Base-by-base conservation (phyloP, 2,113 vertebrate genomes). In the Aix galericulata region DNA sequence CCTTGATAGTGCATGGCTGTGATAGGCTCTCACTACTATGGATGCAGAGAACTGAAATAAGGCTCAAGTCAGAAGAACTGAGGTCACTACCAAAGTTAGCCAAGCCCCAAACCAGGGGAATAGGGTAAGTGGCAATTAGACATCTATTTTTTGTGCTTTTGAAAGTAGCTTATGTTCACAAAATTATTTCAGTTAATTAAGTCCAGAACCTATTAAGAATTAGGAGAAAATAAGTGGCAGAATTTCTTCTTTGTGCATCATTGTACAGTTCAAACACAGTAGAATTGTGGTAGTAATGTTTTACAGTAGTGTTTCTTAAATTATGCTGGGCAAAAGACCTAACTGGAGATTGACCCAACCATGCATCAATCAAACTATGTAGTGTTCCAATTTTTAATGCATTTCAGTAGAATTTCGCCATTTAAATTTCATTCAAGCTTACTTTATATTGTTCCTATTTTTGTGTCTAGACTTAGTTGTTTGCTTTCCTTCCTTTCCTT, bases 271-370 rank as follows among this genome's bases (percentile, higher is more conserved):
- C 71, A 58, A 82, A 34, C 17, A 48, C 18, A 15, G 14, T 1
- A 36, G 5, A 38, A 62, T 6, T 26, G 3, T 40, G 12, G 27
- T 85, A 79, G 31, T n/a, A n/a, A 11, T 25, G 2, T 6, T 88
- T 63, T 63, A 27, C 10, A 25, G 17, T 20, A 63, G 1, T 3
- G 1, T 82, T 78, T 66, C 17, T 29, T 48, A 58, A 62, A 8
- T 36, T 38, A 62, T 17, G 6, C 22, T 25, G 10, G 12, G 10
- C 20, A 55, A 7, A 14, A 38, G 8, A 48, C 11, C 17, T 38
- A 36, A 1, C 0, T 9, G 11, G 8, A 73, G 15, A 46, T 3
- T 27, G 12, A 40, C 9, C 3, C 23, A 52, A 52, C 50, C 50
- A 26, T 52, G 23, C 50, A 52, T 52, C 13, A 52, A 26, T 25